Evolutionary conservation across 2,888 invertebrate genomes (phyloP).

Genomic region (Ophioninae sp.): DNA sequence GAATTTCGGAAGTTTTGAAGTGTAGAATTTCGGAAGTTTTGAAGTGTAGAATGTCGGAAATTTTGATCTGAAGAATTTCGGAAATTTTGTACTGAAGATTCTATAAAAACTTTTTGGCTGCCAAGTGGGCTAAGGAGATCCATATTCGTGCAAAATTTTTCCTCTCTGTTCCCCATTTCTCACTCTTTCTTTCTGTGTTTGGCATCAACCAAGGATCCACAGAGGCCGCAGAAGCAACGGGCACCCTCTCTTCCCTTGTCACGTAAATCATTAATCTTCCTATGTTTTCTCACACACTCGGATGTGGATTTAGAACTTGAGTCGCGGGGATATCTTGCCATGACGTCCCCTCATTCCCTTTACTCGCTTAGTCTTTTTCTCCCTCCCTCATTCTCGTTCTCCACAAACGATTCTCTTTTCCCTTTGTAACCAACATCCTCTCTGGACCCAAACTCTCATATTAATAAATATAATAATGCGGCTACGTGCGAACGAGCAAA

Average conservation of each 20-base stretch:
- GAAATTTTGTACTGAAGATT: background rate
- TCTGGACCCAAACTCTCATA: slow-evolving; percentile 36
- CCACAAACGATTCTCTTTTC: slow-evolving; percentile 46
- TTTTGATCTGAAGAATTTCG: too few species aligned
- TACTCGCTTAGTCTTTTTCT: slow-evolving; percentile 28
- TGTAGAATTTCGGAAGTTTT: too few species aligned
- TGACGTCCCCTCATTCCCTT: slow-evolving; percentile 61
- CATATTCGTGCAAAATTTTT: slow-evolving; percentile 32
- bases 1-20: too few species aligned
- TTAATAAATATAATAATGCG: slow-evolving; percentile 15
- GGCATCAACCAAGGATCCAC: slow-evolving; percentile 43
- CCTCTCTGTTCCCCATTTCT: slow-evolving; percentile 53
- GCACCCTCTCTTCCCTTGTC: slow-evolving; percentile 75
- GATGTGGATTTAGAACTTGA: slow-evolving; percentile 80
- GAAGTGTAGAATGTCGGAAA: too few species aligned
- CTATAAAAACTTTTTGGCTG: slow-evolving; percentile 5
- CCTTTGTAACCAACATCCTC: slow-evolving; percentile 35
- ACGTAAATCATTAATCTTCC: slow-evolving; percentile 81
- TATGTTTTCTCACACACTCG: slow-evolving; percentile 80
- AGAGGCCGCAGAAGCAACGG: slow-evolving; percentile 57
- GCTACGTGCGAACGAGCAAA: background rate
- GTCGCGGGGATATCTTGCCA: slow-evolving; percentile 74
- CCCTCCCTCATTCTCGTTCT: slow-evolving; percentile 3
- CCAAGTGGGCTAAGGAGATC: slow-evolving; percentile 25
- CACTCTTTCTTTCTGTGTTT: slow-evolving; percentile 55